Evolutionary conservation across 2,797 vertebrate genomes (phyloP).

Genomic region (Lutra lutra): DNA sequence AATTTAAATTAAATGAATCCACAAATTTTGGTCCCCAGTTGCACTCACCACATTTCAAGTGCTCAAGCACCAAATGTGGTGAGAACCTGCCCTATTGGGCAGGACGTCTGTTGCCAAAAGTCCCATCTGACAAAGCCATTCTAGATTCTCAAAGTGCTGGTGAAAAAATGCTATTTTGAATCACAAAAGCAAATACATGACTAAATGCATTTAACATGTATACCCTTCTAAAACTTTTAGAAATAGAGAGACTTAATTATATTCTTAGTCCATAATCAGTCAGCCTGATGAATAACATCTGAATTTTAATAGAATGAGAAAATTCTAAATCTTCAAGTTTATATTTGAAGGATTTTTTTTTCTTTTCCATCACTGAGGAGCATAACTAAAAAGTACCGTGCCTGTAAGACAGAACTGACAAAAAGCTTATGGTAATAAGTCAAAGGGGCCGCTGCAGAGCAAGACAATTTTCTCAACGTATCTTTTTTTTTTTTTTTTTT

Average conservation of each 20-base stretch:
- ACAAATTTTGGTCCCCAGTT: background rate
- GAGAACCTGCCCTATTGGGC: background rate
- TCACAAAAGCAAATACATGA: background rate
- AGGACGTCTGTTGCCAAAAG: background rate
- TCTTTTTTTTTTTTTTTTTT: too few species aligned
- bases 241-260: conserved; percentile 36
- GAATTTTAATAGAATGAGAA: conserved; percentile 68
- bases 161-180: background rate
- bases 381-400: conserved; percentile 59
- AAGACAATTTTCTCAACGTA: conserved; percentile 74
- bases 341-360: conserved; percentile 61
- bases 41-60: background rate
- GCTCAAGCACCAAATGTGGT: too few species aligned
- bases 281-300: conserved; percentile 52
- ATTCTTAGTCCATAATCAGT: rapidly evolving
- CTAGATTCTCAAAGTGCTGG: background rate
- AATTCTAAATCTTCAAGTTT: conserved; percentile 29
- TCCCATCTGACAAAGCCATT: background rate
- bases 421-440: conserved; percentile 59
- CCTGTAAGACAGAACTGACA: conserved; percentile 58
- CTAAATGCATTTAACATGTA: background rate
- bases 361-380: conserved; percentile 59
- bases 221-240: background rate
- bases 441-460: conserved; percentile 31
- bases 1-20: background rate